phyloP scores from a whole-genome alignment of 2,113 vertebrate genomes.

The Perccottus glenii region DNA sequence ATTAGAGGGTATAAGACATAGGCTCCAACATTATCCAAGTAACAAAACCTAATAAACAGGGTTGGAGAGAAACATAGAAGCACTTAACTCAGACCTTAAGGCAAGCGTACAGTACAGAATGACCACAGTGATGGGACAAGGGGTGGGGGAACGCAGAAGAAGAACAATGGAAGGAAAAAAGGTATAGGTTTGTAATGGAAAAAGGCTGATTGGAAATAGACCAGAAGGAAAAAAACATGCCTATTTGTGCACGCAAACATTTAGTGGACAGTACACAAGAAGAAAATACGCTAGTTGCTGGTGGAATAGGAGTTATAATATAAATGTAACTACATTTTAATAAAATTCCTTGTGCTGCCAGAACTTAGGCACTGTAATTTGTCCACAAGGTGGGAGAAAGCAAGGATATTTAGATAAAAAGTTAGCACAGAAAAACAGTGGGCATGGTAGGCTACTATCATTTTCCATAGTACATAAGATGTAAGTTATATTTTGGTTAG shows the following conservation, averaged over 20 bases:
- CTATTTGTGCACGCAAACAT: background rate
- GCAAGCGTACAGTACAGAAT: slow-evolving; percentile 25
- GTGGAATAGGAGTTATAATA: too few relatives aligned
- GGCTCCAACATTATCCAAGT: slow-evolving; percentile 38
- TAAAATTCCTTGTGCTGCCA: background rate
- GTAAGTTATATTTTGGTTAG: background rate
- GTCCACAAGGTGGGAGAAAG: background rate
- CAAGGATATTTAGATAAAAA: background rate
- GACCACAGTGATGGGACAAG: slow-evolving; percentile 11
- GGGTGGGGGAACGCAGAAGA: background rate
- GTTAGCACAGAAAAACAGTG: background rate
- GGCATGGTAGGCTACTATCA: background rate
- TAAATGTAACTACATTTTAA: too few relatives aligned
- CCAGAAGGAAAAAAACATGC: too few relatives aligned
- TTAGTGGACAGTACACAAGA: background rate
- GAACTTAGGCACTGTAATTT: slow-evolving; percentile 2
- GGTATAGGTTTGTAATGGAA: background rate
- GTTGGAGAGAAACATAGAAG: slow-evolving; percentile 10
- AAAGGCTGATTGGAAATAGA: slow-evolving; percentile 11
- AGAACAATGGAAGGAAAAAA: background rate
- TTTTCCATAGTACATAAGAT: background rate
- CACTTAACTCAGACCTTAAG: slow-evolving; percentile 37
- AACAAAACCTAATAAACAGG: slow-evolving; percentile 47
- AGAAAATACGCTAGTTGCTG: too few relatives aligned
- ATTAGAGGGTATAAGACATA: slow-evolving; percentile 50